Conservation (phyloP, 2,888 invertebrate species). For the Parnassius apollo region DNA sequence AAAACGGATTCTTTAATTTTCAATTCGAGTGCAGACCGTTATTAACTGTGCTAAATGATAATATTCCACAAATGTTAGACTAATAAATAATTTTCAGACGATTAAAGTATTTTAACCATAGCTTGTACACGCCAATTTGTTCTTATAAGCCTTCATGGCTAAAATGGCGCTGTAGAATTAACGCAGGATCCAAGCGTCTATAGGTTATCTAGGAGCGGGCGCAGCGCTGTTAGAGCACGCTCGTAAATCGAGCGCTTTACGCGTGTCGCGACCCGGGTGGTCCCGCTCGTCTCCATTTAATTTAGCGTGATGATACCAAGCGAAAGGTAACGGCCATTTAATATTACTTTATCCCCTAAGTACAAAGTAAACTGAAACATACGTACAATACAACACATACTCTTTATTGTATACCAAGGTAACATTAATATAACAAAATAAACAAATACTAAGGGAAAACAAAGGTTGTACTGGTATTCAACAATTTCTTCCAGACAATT, state of each 20-base stretch:
- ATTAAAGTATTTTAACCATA: conserved; percentile 15
- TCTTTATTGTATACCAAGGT: too few species aligned
- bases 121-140: conserved; percentile 14
- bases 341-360: too few species aligned
- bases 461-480: too few species aligned
- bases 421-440: too few species aligned
- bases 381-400: too few species aligned
- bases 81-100: conserved; percentile 14
- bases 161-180: conserved; percentile 11
- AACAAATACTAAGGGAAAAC: too few species aligned
- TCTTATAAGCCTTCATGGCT: conserved; percentile 15
- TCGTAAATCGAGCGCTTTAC: conserved; percentile 57
- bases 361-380: too few species aligned
- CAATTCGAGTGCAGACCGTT: neutral
- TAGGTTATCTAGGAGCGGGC: conserved; percentile 44
- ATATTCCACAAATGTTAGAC: neutral
- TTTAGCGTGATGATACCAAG: conserved; percentile 29
- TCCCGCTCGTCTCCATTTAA: conserved; percentile 44
- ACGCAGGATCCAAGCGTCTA: conserved; percentile 23
- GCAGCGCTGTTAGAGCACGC: conserved; percentile 33
- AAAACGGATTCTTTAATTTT: too few species aligned
- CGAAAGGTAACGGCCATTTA: conserved; percentile 9
- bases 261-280: conserved; percentile 62
- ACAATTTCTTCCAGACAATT: too few species aligned
- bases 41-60: neutral